Percentiles rank a stretch among this genome's conserved stretches.
Conservation (phyloP, 2,888 invertebrate species). For the Rosalia funebris region DNA sequence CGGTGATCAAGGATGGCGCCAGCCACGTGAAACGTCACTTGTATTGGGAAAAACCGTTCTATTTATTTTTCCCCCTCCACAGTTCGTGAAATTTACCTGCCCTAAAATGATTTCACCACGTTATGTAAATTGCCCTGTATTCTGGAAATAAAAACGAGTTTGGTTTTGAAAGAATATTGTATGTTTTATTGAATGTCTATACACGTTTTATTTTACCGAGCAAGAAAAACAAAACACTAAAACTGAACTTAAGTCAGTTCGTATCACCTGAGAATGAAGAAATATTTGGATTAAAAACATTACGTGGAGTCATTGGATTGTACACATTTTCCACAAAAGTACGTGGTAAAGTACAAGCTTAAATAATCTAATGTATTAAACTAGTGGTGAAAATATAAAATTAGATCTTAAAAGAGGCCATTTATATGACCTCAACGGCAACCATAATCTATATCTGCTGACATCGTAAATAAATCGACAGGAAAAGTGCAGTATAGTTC, state of each 20-base stretch:
- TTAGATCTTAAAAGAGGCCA: conserved; percentile 19
- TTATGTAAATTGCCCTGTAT: conserved; percentile 27
- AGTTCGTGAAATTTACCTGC: conserved; percentile 21
- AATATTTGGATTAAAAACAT: conserved; percentile 16
- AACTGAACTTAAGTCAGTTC: conserved; percentile 26
- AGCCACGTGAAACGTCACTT: not conserved
- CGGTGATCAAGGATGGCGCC: conserved; percentile 12
- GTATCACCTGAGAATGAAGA: conserved; percentile 1
- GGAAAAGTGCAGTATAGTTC: conserved; percentile 25
- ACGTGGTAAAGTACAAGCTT: conserved; percentile 22
- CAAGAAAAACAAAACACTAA: conserved; percentile 28
- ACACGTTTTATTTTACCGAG: conserved; percentile 4
- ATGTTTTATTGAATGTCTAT: conserved; percentile 2
- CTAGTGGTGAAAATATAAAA: conserved; percentile 16
- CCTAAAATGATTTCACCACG: conserved; percentile 25
- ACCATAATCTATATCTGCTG: conserved; percentile 40
- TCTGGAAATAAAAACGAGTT: conserved; percentile 5
- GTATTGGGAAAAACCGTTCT: conserved; percentile 17
- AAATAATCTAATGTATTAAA: conserved; percentile 8
- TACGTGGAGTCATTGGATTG: conserved; percentile 5
- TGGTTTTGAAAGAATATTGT: conserved; percentile 2
- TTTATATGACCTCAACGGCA: conserved; percentile 43
- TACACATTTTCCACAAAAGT: conserved; percentile 15
- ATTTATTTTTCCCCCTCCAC: conserved; percentile 15
- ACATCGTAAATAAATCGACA: conserved; percentile 38